Percentiles rank a stretch among this genome's conserved stretches.
phyloP scores from a whole-genome alignment of 2,797 vertebrate species.

The Hydrolagus colliei region DNA sequence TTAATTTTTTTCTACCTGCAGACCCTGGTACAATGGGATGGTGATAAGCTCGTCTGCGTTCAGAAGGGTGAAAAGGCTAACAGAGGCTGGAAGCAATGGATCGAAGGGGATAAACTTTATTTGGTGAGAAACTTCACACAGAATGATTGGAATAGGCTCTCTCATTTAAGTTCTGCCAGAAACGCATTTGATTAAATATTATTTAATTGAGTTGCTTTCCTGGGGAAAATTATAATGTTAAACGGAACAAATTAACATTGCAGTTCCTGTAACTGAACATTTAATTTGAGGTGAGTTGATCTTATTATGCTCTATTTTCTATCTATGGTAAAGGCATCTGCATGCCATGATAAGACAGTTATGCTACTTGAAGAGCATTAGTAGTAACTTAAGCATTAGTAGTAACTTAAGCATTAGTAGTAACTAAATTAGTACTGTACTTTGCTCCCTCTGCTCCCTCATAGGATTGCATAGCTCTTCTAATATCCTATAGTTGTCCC shows the following conservation, averaged over 20 bases:
- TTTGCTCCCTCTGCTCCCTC: too few relatives aligned
- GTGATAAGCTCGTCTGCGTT: slow-evolving; percentile 76
- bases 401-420: too few relatives aligned
- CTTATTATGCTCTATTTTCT: not conserved
- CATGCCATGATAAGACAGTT: not conserved
- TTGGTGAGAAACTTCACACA: slow-evolving; percentile 61
- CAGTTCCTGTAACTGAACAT: not conserved
- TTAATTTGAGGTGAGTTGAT: not conserved
- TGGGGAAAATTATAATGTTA: too few relatives aligned
- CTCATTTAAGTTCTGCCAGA: not conserved
- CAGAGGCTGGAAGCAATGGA: slow-evolving; percentile 90
- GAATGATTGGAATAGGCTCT: not conserved
- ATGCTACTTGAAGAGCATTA: not conserved
- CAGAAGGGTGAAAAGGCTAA: slow-evolving; percentile 91
- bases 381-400: too few relatives aligned
- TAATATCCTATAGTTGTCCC: too few relatives aligned
- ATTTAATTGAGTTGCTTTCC: not conserved
- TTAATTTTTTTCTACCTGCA: slow-evolving; percentile 44
- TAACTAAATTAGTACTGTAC: too few relatives aligned
- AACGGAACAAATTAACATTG: not conserved
- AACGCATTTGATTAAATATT: not conserved
- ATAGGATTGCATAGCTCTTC: too few relatives aligned
- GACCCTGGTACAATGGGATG: slow-evolving; percentile 81
- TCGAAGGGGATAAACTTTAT: slow-evolving; percentile 78
- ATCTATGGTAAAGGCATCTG: not conserved